Base-by-base conservation (phyloP, 2,113 vertebrate species). In the Neogale vison region DNA sequence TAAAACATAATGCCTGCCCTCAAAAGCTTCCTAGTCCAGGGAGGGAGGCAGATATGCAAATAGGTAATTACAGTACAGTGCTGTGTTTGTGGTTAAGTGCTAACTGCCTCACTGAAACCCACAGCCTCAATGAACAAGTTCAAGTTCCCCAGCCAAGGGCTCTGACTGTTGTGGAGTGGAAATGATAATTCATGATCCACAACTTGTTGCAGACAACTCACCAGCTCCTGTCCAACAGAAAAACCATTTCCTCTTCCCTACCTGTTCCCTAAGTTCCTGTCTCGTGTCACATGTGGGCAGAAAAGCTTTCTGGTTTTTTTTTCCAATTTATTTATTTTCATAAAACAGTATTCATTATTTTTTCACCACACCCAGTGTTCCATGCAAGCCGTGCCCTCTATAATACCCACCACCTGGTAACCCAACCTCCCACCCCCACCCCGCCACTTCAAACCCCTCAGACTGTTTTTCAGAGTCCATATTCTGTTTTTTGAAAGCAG, bases 241-340 rank as follows among this genome's bases (percentile, higher is more conserved):
- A 90, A 86, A 94, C 9, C 6, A 65, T 74, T 95, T 63, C 57
- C 24, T 97, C 96, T 97, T 95, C 36, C 36, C 34, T 39, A 65
- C 57, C 29, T 97, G 95, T 97, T 95, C 36, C 42, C 34, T 39
- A 59, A 52, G 84, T 29, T 45, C 45, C 59, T 52, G 20, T 3
- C 26, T 86, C 3, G 0, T 71, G 9, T 84, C 47, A 36, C 11
- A 10, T 13, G 20, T 21, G 31, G 55, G 7, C 65, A 88, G 67
- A 83, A 92, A 90, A 76, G 29, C 50, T 96, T 96, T 55, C 52
- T 55, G 17, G 18, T 85, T 11, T 31, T n/a, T 93, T n/a, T n/a
- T n/a, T n/a, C n/a, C n/a, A n/a, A n/a, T n/a, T n/a, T n/a, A n/a
- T n/a, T n/a, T n/a, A n/a, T n/a, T n/a, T n/a, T n/a, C n/a, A n/a